These are phyloP conservation scores for Conus canariensis DNA, from an alignment of 2,888 invertebrate genomes.

Conservation along the genomic window DNA sequence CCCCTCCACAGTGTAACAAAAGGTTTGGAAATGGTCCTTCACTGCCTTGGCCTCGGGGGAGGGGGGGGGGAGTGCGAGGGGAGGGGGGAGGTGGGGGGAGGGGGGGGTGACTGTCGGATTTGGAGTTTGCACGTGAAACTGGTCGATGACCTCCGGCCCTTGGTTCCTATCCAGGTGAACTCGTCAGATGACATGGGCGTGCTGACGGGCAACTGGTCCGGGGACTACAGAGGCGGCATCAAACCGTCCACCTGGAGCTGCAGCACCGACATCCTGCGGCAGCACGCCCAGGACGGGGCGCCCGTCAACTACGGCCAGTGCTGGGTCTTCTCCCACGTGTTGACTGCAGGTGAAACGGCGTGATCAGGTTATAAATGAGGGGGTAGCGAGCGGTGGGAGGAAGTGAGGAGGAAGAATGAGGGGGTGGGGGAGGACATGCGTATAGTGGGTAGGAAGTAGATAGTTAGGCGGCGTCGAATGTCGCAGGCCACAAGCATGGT, in stretches of 20 bases:
- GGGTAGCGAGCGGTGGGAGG: neutral
- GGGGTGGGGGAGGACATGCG: neutral
- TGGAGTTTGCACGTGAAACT: no score
- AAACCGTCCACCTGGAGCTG: conserved; percentile 65
- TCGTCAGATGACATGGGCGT: conserved; percentile 61
- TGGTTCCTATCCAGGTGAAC: conserved; percentile 45
- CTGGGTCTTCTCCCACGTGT: conserved; percentile 71
- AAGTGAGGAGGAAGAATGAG: neutral
- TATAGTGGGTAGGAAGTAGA: neutral
- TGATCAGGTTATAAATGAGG: neutral
- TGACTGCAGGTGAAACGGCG: conserved; percentile 76
- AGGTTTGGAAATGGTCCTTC: no score
- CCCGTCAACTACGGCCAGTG: conserved; percentile 70
- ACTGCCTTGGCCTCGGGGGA: no score
- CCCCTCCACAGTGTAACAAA: no score
- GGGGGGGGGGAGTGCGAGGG: no score
- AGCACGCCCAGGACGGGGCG: conserved; percentile 60
- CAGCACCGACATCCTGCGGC: conserved; percentile 67
- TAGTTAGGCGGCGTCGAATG: neutral
- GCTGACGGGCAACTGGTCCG: conserved; percentile 71
- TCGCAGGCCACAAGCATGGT: neutral
- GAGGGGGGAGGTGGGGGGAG: no score
- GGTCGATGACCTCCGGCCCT: no score
- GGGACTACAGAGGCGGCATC: conserved; percentile 60
- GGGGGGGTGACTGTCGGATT: no score